Evolutionary conservation across 2,797 vertebrate genomes (phyloP).

Genomic region (Danio tinwini): DNA sequence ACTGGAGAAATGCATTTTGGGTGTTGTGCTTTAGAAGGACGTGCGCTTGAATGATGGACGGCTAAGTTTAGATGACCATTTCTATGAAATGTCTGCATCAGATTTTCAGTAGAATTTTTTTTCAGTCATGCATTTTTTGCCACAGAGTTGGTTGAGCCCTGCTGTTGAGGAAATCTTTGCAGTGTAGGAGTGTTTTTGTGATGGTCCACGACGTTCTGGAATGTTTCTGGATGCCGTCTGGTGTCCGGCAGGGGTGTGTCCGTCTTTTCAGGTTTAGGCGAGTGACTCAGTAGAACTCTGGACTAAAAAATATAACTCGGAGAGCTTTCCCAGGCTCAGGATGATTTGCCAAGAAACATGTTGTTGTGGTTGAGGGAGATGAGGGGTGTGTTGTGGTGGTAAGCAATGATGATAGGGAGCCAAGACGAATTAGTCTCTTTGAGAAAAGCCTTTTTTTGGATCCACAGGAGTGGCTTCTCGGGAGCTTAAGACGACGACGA

Average conservation of each 20-base stretch:
- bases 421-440: constrained; percentile 35
- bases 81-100: neutral
- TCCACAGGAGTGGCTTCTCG: constrained; percentile 22
- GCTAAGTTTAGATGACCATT: neutral
- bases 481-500: neutral
- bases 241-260: constrained; percentile 54
- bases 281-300: constrained; percentile 64
- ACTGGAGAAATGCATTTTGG: constrained; percentile 31
- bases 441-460: constrained; percentile 22
- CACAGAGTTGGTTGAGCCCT: neutral
- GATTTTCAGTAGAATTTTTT: constrained; percentile 1
- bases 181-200: neutral
- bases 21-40: constrained; percentile 15
- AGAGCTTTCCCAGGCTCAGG: constrained; percentile 68
- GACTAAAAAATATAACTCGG: constrained; percentile 66
- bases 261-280: constrained; percentile 60
- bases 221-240: constrained; percentile 32
- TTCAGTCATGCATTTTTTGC: neutral
- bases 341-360: constrained; percentile 65
- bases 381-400: constrained; percentile 55
- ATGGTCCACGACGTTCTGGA: constrained; percentile 2
- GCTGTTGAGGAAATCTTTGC: constrained; percentile 2
- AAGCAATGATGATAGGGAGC: constrained; percentile 37
- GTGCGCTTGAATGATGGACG: neutral
- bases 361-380: constrained; percentile 57